Percentiles rank a stretch among this genome's conserved stretches.
These are phyloP conservation scores for Eutrigla gurnardus DNA, from an alignment of 2,797 vertebrate species.

Conservation along the genomic window DNA sequence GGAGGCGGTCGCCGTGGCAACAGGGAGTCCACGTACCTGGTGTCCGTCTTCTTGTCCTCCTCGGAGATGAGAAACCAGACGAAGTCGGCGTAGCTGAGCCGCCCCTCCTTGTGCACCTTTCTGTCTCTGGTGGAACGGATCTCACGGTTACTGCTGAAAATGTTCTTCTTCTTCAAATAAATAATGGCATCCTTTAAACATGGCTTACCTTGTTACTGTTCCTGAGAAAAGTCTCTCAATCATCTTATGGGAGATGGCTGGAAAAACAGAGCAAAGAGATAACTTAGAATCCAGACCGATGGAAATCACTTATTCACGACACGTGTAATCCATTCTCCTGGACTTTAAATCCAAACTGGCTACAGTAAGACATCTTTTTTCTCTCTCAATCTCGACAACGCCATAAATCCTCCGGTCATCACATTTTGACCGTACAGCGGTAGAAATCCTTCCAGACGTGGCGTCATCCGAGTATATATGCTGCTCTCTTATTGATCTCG, in stretches of 20 bases:
- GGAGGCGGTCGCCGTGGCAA: not conserved
- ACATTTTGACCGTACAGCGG: conserved; percentile 52
- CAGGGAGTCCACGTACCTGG: conserved; percentile 83
- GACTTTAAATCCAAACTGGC: conserved; percentile 66
- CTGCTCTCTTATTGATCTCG: conserved; percentile 74
- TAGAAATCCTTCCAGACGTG: conserved; percentile 76
- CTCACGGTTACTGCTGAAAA: conserved; percentile 11
- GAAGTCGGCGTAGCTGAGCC: conserved; percentile 93
- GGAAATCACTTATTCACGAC: conserved; percentile 48
- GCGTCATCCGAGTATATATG: conserved; percentile 70
- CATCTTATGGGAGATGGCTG: conserved; percentile 93
- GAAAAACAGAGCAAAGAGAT: conserved; percentile 42
- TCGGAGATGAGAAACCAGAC: conserved; percentile 99
- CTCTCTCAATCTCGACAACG: conserved; percentile 63
- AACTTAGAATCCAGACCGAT: conserved; percentile 33
- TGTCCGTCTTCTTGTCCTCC: conserved; percentile 95
- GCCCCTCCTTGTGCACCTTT: conserved; percentile 87
- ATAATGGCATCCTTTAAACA: not conserved
- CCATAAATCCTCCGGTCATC: conserved; percentile 73
- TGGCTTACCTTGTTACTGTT: conserved; percentile 91
- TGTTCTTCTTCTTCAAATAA: not conserved
- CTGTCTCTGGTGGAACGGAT: conserved; percentile 80
- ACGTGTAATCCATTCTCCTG: conserved; percentile 67
- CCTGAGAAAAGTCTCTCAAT: conserved; percentile 97
- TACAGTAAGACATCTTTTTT: conserved; percentile 21